These are phyloP conservation scores for Myrmecophaga tridactyla DNA, from an alignment of 2,113 vertebrate species.

Conservation along the genomic window DNA sequence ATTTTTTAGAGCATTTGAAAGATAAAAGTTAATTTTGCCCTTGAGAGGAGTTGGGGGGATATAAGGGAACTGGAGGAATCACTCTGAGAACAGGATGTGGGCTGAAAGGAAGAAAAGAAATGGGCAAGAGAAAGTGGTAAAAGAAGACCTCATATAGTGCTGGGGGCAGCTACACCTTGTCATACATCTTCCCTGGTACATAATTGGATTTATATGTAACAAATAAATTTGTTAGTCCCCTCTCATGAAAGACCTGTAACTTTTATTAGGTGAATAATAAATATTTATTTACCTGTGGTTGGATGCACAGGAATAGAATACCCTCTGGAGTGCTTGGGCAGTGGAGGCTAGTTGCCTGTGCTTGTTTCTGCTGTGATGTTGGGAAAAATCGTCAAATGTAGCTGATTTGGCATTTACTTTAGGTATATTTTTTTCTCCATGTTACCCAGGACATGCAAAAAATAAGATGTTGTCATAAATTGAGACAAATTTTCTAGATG, in stretches of 20 bases:
- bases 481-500: not conserved
- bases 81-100: not conserved
- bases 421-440: not conserved
- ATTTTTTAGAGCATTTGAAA: slow-evolving; percentile 34
- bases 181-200: not conserved
- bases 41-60: not conserved
- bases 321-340: not conserved
- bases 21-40: not conserved
- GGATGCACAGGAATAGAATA: not conserved
- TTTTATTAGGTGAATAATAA: no score
- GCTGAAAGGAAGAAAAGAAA: not conserved
- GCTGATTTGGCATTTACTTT: not conserved
- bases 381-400: not conserved
- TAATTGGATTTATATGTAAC: no score
- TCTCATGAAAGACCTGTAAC: not conserved
- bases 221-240: not conserved
- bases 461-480: slow-evolving; percentile 22
- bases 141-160: not conserved
- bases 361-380: not conserved
- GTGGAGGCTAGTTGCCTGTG: not conserved
- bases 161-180: not conserved
- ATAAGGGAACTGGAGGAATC: not conserved
- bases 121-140: not conserved
- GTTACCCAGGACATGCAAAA: slow-evolving; percentile 6
- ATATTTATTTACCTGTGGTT: no score